A percentile compares a stretch with the other conserved stretches of the same genome.
These are phyloP conservation scores for Notolabrus celidotus DNA, from an alignment of 2,797 vertebrate genomes.

Conservation along the genomic window DNA sequence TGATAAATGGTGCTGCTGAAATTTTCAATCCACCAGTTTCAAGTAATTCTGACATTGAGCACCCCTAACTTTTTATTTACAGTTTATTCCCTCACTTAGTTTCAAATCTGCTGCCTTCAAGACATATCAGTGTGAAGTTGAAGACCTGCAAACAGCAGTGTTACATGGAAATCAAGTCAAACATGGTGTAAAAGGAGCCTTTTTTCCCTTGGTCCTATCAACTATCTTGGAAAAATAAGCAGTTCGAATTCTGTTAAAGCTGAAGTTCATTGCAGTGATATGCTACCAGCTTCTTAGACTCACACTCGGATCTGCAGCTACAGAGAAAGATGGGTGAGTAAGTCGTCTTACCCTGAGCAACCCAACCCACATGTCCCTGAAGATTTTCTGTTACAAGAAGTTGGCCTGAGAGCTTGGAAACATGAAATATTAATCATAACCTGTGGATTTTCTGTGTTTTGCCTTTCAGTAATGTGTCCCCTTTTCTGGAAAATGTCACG, in stretches of 20 bases:
- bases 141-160: slow-evolving; percentile 10
- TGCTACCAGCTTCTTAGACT: slow-evolving; percentile 1
- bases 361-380: slow-evolving; percentile 23
- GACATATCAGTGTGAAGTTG: slow-evolving; percentile 41
- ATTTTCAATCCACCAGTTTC: slow-evolving; percentile 58
- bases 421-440: slow-evolving; percentile 58
- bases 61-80: slow-evolving; percentile 35
- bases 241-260: background rate
- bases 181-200: slow-evolving; percentile 1
- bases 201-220: slow-evolving; percentile 17
- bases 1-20: slow-evolving; percentile 70
- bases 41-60: slow-evolving; percentile 32
- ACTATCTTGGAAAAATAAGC: background rate
- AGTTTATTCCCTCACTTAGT: slow-evolving; percentile 30
- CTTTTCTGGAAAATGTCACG: slow-evolving; percentile 6
- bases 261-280: background rate
- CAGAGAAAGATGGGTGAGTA: background rate
- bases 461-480: slow-evolving; percentile 21
- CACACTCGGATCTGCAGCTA: slow-evolving; percentile 3
- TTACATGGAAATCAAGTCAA: no score
- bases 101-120: slow-evolving; percentile 40
- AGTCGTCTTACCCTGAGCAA: slow-evolving; percentile 15
- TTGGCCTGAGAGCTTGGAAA: slow-evolving; percentile 36
- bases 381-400: slow-evolving; percentile 27
- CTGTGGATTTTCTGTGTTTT: slow-evolving; percentile 37